phyloP scores from a whole-genome alignment of 37 sponge, comb jelly and placozoan species.

The Agelas oroides region DNA sequence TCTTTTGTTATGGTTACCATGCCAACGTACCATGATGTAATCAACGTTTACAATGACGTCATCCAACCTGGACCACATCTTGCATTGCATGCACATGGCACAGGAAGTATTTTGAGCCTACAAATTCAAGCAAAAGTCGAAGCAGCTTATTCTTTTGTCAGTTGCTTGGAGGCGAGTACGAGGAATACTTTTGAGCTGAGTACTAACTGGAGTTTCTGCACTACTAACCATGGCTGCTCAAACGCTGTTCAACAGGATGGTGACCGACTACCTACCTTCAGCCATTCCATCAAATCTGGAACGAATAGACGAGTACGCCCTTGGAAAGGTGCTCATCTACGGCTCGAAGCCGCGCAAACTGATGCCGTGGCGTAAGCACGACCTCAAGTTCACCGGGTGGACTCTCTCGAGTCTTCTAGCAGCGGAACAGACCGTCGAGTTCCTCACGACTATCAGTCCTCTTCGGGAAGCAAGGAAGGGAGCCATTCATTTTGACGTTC shows the following conservation, averaged over 20 bases:
- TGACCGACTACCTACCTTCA: slow-evolving; percentile 37
- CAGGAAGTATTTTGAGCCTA: too few species aligned
- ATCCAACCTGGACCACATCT: too few species aligned
- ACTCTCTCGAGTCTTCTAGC: slow-evolving; percentile 47
- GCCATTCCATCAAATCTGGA: slow-evolving; percentile 64
- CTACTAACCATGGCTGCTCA: slow-evolving; percentile 46
- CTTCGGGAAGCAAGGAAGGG: slow-evolving; percentile 21
- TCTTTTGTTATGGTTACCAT: too few species aligned
- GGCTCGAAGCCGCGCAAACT: slow-evolving; percentile 56
- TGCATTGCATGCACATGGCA: too few species aligned
- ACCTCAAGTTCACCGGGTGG: slow-evolving; percentile 62
- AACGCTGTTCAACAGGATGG: slow-evolving; percentile 59
- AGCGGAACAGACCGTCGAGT: slow-evolving; percentile 10
- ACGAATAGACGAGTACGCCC: slow-evolving; percentile 45
- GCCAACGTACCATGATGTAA: too few species aligned
- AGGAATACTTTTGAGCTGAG: too few species aligned
- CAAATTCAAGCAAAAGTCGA: too few species aligned
- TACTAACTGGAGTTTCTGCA: too few species aligned
- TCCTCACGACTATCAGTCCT: slow-evolving; percentile 9
- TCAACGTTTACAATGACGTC: too few species aligned
- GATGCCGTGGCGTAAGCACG: slow-evolving; percentile 59
- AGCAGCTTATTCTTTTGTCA: too few species aligned
- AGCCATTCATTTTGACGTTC: neutral
- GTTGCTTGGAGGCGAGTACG: too few species aligned
- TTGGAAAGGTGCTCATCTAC: slow-evolving; percentile 72